Base-by-base conservation (phyloP, 2,113 vertebrate species). In the Acrocephalus kingi region DNA sequence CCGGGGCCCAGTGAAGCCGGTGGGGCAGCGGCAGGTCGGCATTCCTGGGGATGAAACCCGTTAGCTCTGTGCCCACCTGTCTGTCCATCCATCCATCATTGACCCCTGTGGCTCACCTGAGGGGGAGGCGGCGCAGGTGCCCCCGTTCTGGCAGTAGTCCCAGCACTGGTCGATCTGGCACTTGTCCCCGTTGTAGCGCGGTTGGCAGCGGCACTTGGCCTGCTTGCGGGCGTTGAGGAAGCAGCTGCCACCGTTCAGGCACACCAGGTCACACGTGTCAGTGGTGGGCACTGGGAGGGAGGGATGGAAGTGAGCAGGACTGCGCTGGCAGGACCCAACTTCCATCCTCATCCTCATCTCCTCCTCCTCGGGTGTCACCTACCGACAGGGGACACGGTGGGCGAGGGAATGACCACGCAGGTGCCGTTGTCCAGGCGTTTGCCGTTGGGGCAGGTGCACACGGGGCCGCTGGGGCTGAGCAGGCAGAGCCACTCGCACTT, bases 401-500 rank as follows among this genome's bases (percentile, higher is more conserved):
- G 98, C 0, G 91, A 97, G n/a, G 98, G 97, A 4, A 98, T 94
- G 52, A 98, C 97, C 78, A 98, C 98, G 43, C 99, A 99, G 16
- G 99, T 99, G 88, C 99, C 99, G 0, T 99, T 99, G 97, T 99
- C 98, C 67, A 99, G 98, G 43, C 98, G 96, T 23, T 98, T 98
- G 84, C 99, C 99, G 1, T 99, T 99, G 76, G 99, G 99, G 94
- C 99, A 99, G 89, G 98, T 99, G 81, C 99, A 99, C 92, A 99
- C 99, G 0, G 99, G 99, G 56, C 99, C 99, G 1, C 99, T 99
- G 95, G 99, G 99, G 94, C 99, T 99, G 56, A 99, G 98, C 80
- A 99, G 98, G 95, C 99, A 99, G 62, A 99, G 98, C 99, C 99
- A 99, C 94, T 99, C 99, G 4, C 99, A 99, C 76, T 99, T 99